Conservation (phyloP, 2,888 invertebrate genomes). For the Andricus curvator region DNA sequence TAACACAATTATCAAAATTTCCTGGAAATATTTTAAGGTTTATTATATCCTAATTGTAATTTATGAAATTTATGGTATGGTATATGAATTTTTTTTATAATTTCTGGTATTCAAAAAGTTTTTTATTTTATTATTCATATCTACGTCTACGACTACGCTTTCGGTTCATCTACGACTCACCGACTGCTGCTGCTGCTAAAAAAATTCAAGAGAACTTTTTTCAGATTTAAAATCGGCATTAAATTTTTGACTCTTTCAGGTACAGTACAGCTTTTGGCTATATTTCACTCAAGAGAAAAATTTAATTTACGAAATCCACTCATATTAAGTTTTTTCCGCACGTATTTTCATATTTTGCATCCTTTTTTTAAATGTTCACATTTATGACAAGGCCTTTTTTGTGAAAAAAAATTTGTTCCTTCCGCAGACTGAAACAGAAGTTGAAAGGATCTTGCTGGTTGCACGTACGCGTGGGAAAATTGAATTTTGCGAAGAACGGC, state of each 20-base stretch:
- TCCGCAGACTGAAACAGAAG: neutral
- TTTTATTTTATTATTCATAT: too few relatives aligned
- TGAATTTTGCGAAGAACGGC: constrained; percentile 26
- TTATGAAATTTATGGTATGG: too few relatives aligned
- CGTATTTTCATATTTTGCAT: neutral
- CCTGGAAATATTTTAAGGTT: too few relatives aligned
- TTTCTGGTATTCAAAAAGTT: too few relatives aligned
- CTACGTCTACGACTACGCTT: too few relatives aligned
- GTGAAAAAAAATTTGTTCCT: neutral
- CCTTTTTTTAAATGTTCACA: neutral
- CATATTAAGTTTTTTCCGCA: neutral
- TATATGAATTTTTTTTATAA: too few relatives aligned
- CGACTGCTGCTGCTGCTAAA: too few relatives aligned
- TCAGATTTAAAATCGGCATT: neutral
- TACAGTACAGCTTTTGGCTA: neutral
- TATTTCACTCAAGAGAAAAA: neutral
- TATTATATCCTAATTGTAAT: too few relatives aligned
- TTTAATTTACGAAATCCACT: neutral
- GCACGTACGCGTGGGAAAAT: constrained; percentile 29
- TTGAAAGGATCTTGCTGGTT: neutral
- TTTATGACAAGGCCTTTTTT: neutral
- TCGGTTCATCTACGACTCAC: too few relatives aligned
- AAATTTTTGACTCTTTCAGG: neutral
- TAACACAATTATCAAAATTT: too few relatives aligned
- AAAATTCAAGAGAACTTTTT: neutral